These are phyloP conservation scores for Tethea ocularis DNA, from an alignment of 2,888 invertebrate species.

Conservation along the genomic window DNA sequence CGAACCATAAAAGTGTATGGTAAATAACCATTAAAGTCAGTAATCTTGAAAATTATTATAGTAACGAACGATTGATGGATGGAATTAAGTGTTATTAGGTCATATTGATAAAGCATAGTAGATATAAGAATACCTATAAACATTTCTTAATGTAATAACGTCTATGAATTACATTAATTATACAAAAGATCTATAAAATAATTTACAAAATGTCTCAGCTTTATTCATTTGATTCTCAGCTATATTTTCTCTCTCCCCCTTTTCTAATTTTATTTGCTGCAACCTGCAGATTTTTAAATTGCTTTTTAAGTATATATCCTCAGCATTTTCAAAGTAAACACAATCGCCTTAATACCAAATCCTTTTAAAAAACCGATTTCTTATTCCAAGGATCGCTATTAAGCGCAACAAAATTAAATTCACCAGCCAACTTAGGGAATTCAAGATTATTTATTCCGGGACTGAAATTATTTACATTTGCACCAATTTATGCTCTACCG, in stretches of 20 bases:
- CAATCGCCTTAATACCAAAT: constrained; percentile 2
- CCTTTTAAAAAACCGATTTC: constrained; percentile 28
- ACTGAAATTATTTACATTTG: constrained; percentile 49
- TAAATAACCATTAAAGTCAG: neutral
- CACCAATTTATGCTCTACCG: constrained; percentile 18
- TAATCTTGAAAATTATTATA: too few relatives aligned
- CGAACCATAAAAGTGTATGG: neutral
- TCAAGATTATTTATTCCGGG: constrained; percentile 59
- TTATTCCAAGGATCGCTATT: constrained; percentile 37
- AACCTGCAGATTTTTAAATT: constrained; percentile 13
- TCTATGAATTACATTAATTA: neutral
- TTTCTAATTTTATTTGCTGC: neutral
- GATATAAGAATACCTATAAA: too few relatives aligned
- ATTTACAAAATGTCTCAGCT: too few relatives aligned
- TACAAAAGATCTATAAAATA: too few relatives aligned
- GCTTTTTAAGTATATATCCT: constrained; percentile 13
- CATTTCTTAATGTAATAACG: neutral
- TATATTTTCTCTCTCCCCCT: neutral
- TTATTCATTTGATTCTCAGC: neutral
- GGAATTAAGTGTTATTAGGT: too few relatives aligned
- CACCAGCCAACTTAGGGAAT: constrained; percentile 42
- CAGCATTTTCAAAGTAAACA: constrained; percentile 9
- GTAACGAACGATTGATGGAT: neutral
- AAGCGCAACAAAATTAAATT: constrained; percentile 51
- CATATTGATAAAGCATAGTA: too few relatives aligned